A percentile compares a stretch with the other conserved stretches of the same genome.
These are phyloP conservation scores for Eupelmus urozonus DNA, from an alignment of 2,888 invertebrate genomes.

Conservation along the genomic window DNA sequence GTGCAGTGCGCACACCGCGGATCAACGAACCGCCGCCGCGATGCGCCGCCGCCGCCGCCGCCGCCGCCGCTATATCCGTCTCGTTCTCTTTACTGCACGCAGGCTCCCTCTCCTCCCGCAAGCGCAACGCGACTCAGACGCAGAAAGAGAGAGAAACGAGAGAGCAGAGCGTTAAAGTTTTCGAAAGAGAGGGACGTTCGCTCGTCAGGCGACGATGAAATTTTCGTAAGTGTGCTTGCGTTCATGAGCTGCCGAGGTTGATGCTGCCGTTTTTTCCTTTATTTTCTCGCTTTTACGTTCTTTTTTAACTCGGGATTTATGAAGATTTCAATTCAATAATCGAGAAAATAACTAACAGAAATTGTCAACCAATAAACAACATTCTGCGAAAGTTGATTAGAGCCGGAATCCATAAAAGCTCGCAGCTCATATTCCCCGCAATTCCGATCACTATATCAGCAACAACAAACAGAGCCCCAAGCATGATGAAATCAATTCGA, in stretches of 20 bases:
- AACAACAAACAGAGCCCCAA: neutral
- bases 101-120: constrained; percentile 33
- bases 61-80: constrained; percentile 59
- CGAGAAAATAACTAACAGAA: too few relatives aligned
- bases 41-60: constrained; percentile 59
- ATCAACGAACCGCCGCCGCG: constrained; percentile 70
- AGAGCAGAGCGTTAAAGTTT: constrained; percentile 2
- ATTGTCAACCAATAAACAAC: too few relatives aligned
- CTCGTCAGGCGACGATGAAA: too few relatives aligned
- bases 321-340: too few relatives aligned
- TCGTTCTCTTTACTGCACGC: constrained; percentile 57
- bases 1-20: constrained; percentile 62
- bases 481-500: too few relatives aligned
- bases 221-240: too few relatives aligned
- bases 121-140: constrained; percentile 8
- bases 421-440: too few relatives aligned
- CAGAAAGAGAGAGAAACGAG: constrained; percentile 17
- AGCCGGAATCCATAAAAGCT: constrained; percentile 21
- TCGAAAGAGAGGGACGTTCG: constrained; percentile 3
- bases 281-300: neutral
- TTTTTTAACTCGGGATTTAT: too few relatives aligned
- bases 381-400: too few relatives aligned
- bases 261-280: neutral
- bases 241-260: too few relatives aligned
- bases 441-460: constrained; percentile 31